A percentile compares a stretch with the other conserved stretches of the same genome.
Conservation (phyloP, 1,140 invertebrate genomes). For the Goniozus legneri region DNA sequence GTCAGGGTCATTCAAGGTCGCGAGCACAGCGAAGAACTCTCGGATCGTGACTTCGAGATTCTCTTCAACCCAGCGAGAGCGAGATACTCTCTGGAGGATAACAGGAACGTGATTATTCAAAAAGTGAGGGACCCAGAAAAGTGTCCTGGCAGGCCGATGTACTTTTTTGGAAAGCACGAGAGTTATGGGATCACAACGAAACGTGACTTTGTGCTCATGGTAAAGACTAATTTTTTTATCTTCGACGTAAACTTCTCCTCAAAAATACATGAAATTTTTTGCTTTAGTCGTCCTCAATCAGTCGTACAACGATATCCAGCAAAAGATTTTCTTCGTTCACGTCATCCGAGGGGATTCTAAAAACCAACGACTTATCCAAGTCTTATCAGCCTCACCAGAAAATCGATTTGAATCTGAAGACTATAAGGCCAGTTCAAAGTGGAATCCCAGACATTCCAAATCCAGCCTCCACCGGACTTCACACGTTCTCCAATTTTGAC, state of each 20-base stretch:
- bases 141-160: background rate
- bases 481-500: background rate
- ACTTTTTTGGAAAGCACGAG: background rate
- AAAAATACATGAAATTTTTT: background rate
- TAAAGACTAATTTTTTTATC: background rate
- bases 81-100: background rate
- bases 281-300: background rate
- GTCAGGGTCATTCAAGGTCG: background rate
- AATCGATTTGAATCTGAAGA: background rate
- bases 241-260: background rate
- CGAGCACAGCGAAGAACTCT: background rate
- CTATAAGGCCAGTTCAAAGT: background rate
- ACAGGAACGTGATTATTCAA: background rate
- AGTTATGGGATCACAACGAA: background rate
- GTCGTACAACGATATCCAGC: background rate
- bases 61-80: background rate
- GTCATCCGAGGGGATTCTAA: background rate
- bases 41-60: background rate
- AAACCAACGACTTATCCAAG: background rate
- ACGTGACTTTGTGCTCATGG: background rate
- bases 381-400: background rate
- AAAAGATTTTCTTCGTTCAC: background rate
- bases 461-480: background rate
- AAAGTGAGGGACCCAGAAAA: background rate
- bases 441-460: background rate